Evolutionary conservation across 2,888 invertebrate species (phyloP).

Genomic region (Coenonympha glycerion): DNA sequence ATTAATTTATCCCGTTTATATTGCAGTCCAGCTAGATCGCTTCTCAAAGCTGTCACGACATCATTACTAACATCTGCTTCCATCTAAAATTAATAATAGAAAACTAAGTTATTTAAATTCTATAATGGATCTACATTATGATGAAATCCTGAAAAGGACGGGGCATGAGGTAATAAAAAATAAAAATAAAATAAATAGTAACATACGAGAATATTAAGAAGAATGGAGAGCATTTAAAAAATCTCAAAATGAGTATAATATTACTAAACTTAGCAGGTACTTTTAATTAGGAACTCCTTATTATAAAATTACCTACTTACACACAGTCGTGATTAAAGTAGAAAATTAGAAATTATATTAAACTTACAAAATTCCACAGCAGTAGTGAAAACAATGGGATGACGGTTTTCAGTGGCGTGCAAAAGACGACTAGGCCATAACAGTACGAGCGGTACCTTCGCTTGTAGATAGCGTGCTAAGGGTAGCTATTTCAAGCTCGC

Average conservation of each 20-base stretch:
- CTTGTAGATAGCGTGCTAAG: slow-evolving; percentile 59
- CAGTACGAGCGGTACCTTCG: slow-evolving; percentile 42
- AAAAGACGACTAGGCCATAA: slow-evolving; percentile 49
- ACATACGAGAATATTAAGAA: too few species aligned
- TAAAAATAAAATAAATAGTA: too few species aligned
- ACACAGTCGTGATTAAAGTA: not conserved
- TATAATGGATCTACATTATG: too few species aligned
- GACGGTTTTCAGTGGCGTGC: slow-evolving; percentile 53
- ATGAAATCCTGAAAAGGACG: too few species aligned
- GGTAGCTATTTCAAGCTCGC: slow-evolving; percentile 55
- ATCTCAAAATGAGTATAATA: slow-evolving; percentile 4
- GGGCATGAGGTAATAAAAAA: too few species aligned
- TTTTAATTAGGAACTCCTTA: too few species aligned
- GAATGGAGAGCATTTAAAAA: not conserved
- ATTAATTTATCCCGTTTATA: slow-evolving; percentile 88
- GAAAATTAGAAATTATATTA: not conserved
- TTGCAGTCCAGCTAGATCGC: slow-evolving; percentile 88
- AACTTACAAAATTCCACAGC: slow-evolving; percentile 50
- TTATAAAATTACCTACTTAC: too few species aligned
- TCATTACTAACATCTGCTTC: slow-evolving; percentile 78
- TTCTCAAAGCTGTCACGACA: slow-evolving; percentile 83
- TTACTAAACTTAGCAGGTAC: too few species aligned
- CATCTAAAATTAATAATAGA: slow-evolving; percentile 66
- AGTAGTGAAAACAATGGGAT: slow-evolving; percentile 27
- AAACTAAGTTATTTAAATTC: too few species aligned